These are phyloP conservation scores for Drosophila quadrilineata DNA, from an alignment of 1,140 invertebrate genomes.

Conservation along the genomic window DNA sequence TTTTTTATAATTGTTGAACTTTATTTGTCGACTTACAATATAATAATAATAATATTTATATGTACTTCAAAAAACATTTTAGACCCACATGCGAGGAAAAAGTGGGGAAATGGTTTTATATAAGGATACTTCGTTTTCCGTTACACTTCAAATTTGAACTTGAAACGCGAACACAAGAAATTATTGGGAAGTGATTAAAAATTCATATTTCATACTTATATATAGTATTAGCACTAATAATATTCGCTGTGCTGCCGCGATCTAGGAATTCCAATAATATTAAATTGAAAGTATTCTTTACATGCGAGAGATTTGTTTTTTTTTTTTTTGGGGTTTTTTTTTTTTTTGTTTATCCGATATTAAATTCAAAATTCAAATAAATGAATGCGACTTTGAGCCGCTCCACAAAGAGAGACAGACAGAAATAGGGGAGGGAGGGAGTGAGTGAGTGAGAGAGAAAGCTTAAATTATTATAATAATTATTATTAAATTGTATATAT, in stretches of 20 bases:
- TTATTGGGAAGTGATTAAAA: slow-evolving; percentile 52
- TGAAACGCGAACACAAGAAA: slow-evolving; percentile 48
- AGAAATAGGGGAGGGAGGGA: not conserved
- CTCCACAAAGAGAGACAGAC: slow-evolving; percentile 24
- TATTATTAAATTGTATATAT: too few relatives aligned
- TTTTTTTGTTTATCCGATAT: slow-evolving; percentile 49
- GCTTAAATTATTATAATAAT: slow-evolving; percentile 59
- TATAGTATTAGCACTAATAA: slow-evolving; percentile 49
- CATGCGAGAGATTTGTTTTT: not conserved
- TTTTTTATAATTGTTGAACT: slow-evolving; percentile 70
- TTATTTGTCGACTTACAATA: slow-evolving; percentile 74
- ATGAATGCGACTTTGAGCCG: slow-evolving; percentile 69
- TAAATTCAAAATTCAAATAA: slow-evolving; percentile 53
- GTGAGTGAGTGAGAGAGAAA: slow-evolving; percentile 23
- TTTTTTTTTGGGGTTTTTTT: slow-evolving; percentile 16
- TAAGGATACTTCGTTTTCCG: slow-evolving; percentile 33
- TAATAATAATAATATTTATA: too few relatives aligned
- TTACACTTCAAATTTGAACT: slow-evolving; percentile 35
- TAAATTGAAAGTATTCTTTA: slow-evolving; percentile 48
- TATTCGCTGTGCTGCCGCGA: slow-evolving; percentile 9
- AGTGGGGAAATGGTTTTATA: slow-evolving; percentile 65
- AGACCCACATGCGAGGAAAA: slow-evolving; percentile 66
- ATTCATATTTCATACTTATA: slow-evolving; percentile 51
- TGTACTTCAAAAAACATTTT: slow-evolving; percentile 70
- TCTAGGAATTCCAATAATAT: slow-evolving; percentile 34